Percentiles rank a stretch among this genome's conserved stretches.
Conservation (phyloP, 2,113 vertebrate genomes). For the Ondatra zibethicus region DNA sequence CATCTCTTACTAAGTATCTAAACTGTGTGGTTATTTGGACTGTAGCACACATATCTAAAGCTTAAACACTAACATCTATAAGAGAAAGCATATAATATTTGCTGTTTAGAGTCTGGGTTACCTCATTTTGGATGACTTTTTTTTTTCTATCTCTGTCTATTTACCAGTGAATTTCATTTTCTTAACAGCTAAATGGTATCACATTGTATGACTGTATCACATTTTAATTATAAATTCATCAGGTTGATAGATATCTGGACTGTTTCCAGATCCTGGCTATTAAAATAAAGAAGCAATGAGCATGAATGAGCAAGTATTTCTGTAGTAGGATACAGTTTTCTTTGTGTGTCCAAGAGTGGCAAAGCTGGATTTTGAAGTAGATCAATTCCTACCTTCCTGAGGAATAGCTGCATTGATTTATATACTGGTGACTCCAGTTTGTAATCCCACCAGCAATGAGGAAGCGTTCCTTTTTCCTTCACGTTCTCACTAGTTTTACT, state of each 20-base stretch:
- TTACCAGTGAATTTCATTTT: neutral
- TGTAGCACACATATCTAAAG: neutral
- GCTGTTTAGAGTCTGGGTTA: neutral
- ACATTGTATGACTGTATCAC: neutral
- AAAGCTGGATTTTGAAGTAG: neutral
- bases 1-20: neutral
- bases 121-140: neutral
- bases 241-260: neutral
- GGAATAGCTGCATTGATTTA: neutral
- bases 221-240: neutral
- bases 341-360: neutral
- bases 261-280: neutral
- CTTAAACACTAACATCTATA: neutral
- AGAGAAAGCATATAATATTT: neutral
- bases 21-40: neutral
- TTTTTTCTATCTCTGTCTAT: neutral
- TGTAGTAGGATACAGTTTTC: neutral
- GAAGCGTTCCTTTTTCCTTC: neutral
- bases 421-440: neutral
- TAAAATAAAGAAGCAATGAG: neutral
- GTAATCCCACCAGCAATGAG: neutral
- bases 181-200: neutral
- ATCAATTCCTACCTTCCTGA: neutral
- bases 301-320: neutral
- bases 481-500: neutral